Evolutionary conservation across 2,888 invertebrate species (phyloP).

Genomic region (Noctua janthe): DNA sequence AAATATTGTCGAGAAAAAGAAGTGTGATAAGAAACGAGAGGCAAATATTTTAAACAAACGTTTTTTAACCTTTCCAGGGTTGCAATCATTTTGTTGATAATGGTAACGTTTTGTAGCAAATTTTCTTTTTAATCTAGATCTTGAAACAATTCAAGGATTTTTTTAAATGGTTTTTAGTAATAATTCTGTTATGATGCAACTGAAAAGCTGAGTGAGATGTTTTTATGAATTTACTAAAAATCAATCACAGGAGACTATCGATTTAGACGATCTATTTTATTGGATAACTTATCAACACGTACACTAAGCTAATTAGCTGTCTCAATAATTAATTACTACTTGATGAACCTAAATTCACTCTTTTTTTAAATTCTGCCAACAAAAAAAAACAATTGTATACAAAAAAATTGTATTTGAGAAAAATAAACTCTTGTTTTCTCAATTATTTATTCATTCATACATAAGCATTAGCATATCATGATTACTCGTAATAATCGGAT

Average conservation of each 20-base stretch:
- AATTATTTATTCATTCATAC: background rate
- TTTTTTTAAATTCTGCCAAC: too few relatives aligned
- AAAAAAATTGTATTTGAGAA: too few relatives aligned
- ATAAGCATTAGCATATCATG: background rate
- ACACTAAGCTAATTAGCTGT: background rate
- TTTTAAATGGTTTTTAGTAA: too few relatives aligned
- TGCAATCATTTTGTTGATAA: background rate
- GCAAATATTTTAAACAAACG: constrained; percentile 43
- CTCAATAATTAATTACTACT: too few relatives aligned
- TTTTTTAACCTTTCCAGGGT: constrained; percentile 35
- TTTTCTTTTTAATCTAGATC: background rate
- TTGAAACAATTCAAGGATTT: background rate
- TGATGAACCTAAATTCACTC: too few relatives aligned
- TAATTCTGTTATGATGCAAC: too few relatives aligned
- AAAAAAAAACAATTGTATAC: too few relatives aligned
- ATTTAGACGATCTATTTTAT: background rate
- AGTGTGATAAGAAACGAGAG: constrained; percentile 59
- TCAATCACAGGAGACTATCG: too few relatives aligned
- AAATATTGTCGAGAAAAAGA: constrained; percentile 62
- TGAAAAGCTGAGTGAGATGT: too few relatives aligned
- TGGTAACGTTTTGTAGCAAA: background rate
- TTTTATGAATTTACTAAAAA: background rate
- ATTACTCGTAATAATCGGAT: background rate
- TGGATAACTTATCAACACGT: background rate
- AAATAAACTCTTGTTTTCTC: too few relatives aligned